Conservation (phyloP, 2,113 vertebrate genomes). For the Ictidomys tridecemlineatus region DNA sequence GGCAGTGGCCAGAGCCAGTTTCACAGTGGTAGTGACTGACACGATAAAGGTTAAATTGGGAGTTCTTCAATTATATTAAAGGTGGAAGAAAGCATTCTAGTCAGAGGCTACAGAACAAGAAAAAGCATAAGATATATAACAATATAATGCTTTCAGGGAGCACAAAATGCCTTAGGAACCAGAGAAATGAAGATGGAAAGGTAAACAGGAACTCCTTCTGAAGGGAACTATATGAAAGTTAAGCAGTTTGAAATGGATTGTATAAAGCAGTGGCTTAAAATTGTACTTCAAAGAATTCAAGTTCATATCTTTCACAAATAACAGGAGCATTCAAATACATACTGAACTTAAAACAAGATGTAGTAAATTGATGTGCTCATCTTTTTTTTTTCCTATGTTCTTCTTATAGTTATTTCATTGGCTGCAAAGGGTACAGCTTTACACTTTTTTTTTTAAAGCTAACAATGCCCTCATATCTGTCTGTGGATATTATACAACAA, state of each 20-base stretch:
- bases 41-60: not conserved
- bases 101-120: not conserved
- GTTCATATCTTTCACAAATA: constrained; percentile 23
- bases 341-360: not conserved
- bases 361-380: not conserved
- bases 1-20: not conserved
- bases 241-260: not conserved
- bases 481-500: constrained; percentile 52
- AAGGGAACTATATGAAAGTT: not conserved
- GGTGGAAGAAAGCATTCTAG: not conserved
- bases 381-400: constrained; percentile 21
- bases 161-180: not conserved
- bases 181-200: constrained; percentile 22
- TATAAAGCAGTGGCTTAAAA: constrained; percentile 49
- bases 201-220: constrained; percentile 28
- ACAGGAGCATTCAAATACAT: constrained; percentile 5
- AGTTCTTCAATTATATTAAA: constrained; percentile 43
- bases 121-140: not conserved
- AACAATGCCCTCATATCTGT: not conserved
- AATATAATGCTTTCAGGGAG: constrained; percentile 7
- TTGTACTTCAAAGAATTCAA: constrained; percentile 9
- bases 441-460: constrained; percentile 34
- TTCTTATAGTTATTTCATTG: not conserved
- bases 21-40: not conserved
- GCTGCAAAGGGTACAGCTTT: constrained; percentile 36